Evolutionary conservation across 2,113 vertebrate species (phyloP), one percentile per base, ranked within the genome.

Genomic region (Charina bottae): DNA sequence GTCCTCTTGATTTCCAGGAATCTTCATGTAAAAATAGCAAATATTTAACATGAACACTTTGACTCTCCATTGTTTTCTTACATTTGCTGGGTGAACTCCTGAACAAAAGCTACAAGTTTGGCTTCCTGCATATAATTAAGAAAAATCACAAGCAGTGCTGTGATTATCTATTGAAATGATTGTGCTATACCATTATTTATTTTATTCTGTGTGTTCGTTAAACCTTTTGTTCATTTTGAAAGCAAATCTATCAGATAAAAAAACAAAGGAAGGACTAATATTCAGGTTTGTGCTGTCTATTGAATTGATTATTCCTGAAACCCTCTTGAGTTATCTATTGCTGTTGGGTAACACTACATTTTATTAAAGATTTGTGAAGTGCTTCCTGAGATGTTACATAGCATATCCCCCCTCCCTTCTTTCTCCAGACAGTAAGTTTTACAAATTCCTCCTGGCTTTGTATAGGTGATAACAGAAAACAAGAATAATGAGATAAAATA

Each of bases 291-390:
- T 93, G 85, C 78, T 95, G 85, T 90, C 55, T 96, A 1, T 94
- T 93, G 94, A 97, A 94, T 91, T 87, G 2, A 0, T 92, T 96
- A 96, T 94, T 64, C 91, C 23, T 89, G 93, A 91, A 95, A 95
- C 0, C 55, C 95, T 96, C 93, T 94, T 96, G 96, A 94, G 93
- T 97, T 97, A 94, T 93, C 96, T 94, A 23, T 96, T 92, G 89
- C 91, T 96, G 94, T 96, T 97, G 95, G 96, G 92, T 96, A 97
- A 95, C 94, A 96, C 91, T 91, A 95, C 88, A 78, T 97, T 97
- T 98, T 97, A 97, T 97, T 98, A 97, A 97, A 97, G 93, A 97
- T 96, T 97, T 97, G 96, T 93, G 93, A 97, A 97, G 93, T 97
- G 95, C 93, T 97, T 95, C 85, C 89, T 90, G 89, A 95, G 95